Percentiles rank a stretch among this genome's conserved stretches.
Conservation (phyloP, 1,140 invertebrate genomes). For the Drosophila pachea region DNA sequence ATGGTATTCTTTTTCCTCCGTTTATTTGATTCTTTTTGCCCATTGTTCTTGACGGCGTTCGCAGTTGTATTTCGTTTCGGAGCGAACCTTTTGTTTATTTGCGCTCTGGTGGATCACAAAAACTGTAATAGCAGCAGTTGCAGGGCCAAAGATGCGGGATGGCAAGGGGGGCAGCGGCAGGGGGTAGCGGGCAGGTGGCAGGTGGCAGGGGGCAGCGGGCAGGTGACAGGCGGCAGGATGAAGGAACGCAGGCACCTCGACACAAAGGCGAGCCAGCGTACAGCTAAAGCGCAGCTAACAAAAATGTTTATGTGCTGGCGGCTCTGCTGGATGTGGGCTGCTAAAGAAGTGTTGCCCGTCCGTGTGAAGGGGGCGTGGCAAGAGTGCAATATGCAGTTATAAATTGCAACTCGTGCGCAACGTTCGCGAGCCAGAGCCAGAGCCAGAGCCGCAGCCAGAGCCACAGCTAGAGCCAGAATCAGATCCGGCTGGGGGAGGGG, state of each 20-base stretch:
- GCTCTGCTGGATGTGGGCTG: slow-evolving; percentile 9
- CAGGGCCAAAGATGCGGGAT: too few relatives aligned
- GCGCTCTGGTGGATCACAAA: slow-evolving; percentile 71
- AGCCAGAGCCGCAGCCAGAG: slow-evolving; percentile 7
- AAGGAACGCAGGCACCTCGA: slow-evolving; percentile 38
- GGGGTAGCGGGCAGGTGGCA: not conserved
- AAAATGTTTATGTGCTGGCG: slow-evolving; percentile 68
- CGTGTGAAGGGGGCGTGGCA: not conserved
- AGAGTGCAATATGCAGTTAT: slow-evolving; percentile 55
- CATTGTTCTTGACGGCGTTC: slow-evolving; percentile 36
- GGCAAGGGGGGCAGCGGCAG: slow-evolving; percentile 9
- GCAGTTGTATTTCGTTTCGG: slow-evolving; percentile 47
- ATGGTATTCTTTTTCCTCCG: slow-evolving; percentile 7
- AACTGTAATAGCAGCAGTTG: slow-evolving; percentile 59
- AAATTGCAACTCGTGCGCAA: slow-evolving; percentile 71
- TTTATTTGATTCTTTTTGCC: slow-evolving; percentile 40
- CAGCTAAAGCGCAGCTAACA: slow-evolving; percentile 68
- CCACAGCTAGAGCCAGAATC: not conserved
- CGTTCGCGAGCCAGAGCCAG: slow-evolving; percentile 41
- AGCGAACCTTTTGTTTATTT: slow-evolving; percentile 71
- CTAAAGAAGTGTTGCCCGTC: not conserved
- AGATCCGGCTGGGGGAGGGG: not conserved
- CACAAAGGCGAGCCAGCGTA: slow-evolving; percentile 54
- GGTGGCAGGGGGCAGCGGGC: not conserved
- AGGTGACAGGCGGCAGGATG: slow-evolving; percentile 14